Evolutionary conservation across 2,797 vertebrate species (phyloP), one percentile per base, ranked within the genome.

Genomic region (Gadopsis bispinosus): DNA sequence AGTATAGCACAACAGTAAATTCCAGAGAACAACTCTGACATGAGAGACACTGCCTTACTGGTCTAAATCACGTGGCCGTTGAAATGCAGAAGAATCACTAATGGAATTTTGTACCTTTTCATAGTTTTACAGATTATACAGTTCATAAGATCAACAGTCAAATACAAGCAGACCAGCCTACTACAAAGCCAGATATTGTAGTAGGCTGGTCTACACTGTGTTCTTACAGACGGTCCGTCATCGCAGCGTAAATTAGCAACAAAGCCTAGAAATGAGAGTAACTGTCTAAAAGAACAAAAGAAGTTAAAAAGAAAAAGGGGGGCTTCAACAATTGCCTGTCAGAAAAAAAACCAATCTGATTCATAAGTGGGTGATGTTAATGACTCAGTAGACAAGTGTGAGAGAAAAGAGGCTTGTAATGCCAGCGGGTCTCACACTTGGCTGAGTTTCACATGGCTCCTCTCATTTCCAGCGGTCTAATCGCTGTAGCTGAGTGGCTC

Each of bases 371-470:
- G 33, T 77, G 81, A 82, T 86, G 69, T 79, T 80, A 89, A 87
- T 90, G 84, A 86, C 71, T 86, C 79, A 73, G 7, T 67, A 79
- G 69, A 88, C 73, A 66, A 80, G 63, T 77, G 84, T 78, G 80
- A 71, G 73, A 81, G 80, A 60, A 69, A 71, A 55, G 79, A 75
- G 66, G 47, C 83, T 51, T 74, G 39, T 59, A 59, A 66, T 65
- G 81, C 86, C 87, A 75, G 83, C 75, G 83, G 89, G 85, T 82
- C 72, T 87, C 83, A 85, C 88, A 87, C 87, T 90, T 75, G 81
- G 80, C 80, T 84, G 78, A 75, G 81, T 83, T 85, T 86, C 73
- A 81, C 53, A 51, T 73, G 75, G 80, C 58, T 83, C 61, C 66
- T 81, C 73, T 82, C 72, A 55, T 70, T 69, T 67, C 53, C 48